Evolutionary conservation across 2,797 vertebrate species (phyloP).

Genomic region (Crax fasciolata): DNA sequence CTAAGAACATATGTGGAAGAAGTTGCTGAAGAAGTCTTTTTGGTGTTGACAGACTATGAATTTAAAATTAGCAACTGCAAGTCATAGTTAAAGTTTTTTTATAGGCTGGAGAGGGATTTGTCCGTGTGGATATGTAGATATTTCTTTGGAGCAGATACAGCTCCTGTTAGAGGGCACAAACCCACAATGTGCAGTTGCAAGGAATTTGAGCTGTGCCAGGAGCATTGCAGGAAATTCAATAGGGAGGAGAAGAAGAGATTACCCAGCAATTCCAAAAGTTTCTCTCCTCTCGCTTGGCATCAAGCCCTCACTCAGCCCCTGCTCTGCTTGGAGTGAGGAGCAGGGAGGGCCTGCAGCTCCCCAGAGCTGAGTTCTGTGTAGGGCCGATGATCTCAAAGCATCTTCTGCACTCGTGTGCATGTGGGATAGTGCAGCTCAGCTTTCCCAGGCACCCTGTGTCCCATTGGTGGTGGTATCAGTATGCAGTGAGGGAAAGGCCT

Average conservation of each 20-base stretch:
- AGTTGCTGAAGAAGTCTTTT: slow-evolving; percentile 62
- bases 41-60: slow-evolving; percentile 21
- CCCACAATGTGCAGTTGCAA: accelerated
- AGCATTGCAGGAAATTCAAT: not conserved
- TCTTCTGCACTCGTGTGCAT: not conserved
- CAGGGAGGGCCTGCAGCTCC: not conserved
- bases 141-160: not conserved
- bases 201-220: not conserved
- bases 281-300: not conserved
- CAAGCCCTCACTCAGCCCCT: not conserved
- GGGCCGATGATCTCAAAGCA: not conserved
- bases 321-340: not conserved
- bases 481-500: slow-evolving; percentile 6
- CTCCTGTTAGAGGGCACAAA: not conserved
- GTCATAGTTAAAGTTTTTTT: not conserved
- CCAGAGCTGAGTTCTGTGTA: not conserved
- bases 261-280: not conserved
- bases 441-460: not conserved
- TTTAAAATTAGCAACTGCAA: slow-evolving; percentile 41
- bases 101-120: not conserved
- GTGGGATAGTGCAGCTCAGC: no score
- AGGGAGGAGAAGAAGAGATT: not conserved
- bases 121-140: not conserved
- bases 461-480: not conserved
- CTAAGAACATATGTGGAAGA: slow-evolving; percentile 38